phyloP scores from a whole-genome alignment of 2,113 vertebrate genomes.

The Coptodon rendalli region DNA sequence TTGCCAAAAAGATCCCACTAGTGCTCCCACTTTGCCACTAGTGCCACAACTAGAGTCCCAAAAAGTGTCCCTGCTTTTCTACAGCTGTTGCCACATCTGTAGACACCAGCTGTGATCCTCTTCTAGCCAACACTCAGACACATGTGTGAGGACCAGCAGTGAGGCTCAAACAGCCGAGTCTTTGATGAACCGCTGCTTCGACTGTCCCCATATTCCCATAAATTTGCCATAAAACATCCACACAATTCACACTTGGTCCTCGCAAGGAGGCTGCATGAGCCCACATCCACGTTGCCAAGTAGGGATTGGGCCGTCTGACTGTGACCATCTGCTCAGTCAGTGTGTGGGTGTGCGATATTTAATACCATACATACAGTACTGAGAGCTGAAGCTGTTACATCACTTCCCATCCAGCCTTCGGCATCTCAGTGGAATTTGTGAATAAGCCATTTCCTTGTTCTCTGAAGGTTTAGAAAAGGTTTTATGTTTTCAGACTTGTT shows the following conservation, averaged over 20 bases:
- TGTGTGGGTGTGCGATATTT: background rate
- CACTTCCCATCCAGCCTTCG: background rate
- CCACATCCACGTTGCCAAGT: background rate
- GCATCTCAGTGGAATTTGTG: background rate
- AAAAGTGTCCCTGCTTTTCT: fast-evolving
- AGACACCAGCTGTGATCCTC: background rate
- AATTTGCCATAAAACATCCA: background rate
- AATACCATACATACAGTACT: background rate
- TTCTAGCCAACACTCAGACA: background rate
- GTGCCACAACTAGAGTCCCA: background rate
- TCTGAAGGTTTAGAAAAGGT: background rate
- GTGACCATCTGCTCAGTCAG: background rate
- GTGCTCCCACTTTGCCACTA: background rate
- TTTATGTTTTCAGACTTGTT: background rate
- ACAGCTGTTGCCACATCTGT: background rate
- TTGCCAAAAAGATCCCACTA: fast-evolving
- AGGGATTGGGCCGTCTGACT: background rate
- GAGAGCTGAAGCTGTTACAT: background rate
- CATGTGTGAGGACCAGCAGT: background rate
- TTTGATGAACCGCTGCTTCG: background rate
- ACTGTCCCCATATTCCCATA: background rate
- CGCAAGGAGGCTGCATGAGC: background rate
- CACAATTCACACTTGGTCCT: background rate
- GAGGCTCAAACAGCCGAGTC: background rate
- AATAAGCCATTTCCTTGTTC: background rate